Percentiles rank a stretch among this genome's conserved stretches.
Evolutionary conservation across 2,113 vertebrate genomes (phyloP).

Genomic region (Pluvianellus socialis): DNA sequence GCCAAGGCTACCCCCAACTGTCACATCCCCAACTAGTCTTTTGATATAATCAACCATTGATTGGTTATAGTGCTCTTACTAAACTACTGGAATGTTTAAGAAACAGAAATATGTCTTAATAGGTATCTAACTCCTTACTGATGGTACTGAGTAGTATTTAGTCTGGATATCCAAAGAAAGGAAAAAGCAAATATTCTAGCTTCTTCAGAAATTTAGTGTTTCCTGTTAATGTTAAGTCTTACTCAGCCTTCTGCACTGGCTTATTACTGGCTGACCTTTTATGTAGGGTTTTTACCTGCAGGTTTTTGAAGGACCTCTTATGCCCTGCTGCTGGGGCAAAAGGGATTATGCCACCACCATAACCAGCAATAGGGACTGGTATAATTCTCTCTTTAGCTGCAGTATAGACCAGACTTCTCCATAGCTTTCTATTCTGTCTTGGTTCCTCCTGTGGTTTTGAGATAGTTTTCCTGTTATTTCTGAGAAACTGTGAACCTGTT

Average conservation of each 20-base stretch:
- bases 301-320: background rate
- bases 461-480: background rate
- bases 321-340: background rate
- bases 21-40: background rate
- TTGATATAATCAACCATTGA: background rate
- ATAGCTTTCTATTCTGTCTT: background rate
- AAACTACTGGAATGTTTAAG: background rate
- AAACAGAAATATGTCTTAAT: background rate
- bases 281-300: background rate
- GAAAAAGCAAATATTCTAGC: background rate
- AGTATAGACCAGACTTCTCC: background rate
- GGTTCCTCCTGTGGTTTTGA: background rate
- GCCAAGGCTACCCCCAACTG: background rate
- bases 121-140: background rate
- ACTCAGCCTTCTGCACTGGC: background rate
- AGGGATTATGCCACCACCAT: background rate
- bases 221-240: background rate
- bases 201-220: background rate
- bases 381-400: background rate
- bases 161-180: background rate
- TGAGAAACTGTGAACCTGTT: background rate
- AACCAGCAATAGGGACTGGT: background rate
- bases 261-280: background rate
- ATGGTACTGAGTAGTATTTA: background rate
- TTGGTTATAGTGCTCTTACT: background rate